These are phyloP conservation scores for Solenodon paradoxus DNA, from an alignment of 2,113 vertebrate species.

Conservation along the genomic window DNA sequence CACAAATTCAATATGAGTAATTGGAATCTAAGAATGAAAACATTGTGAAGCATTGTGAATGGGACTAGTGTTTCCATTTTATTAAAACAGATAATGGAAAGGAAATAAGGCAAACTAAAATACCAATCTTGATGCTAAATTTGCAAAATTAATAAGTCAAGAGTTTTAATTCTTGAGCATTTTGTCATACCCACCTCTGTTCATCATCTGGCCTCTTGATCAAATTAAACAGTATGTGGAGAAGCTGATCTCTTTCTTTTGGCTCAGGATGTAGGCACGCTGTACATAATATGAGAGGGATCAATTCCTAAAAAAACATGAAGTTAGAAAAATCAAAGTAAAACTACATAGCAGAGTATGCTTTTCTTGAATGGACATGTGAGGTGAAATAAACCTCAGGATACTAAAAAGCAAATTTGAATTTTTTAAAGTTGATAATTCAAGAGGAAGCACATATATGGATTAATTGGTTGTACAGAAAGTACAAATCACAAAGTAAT, in stretches of 20 bases:
- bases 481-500: not conserved
- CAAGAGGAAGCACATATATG: conserved; percentile 9
- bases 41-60: not conserved
- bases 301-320: conserved; percentile 89
- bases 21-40: not conserved
- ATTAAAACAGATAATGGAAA: not conserved
- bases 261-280: conserved; percentile 98
- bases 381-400: conserved; percentile 50
- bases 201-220: conserved; percentile 99
- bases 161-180: not conserved
- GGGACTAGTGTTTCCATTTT: not conserved
- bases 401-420: conserved; percentile 39
- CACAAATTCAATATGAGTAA: not conserved
- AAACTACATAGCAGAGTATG: conserved; percentile 60
- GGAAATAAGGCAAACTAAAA: not conserved
- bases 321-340: conserved; percentile 73
- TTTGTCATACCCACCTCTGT: conserved; percentile 88
- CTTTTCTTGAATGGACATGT: conserved; percentile 50
- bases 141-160: not conserved
- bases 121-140: not conserved
- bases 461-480: not conserved
- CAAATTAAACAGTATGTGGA: conserved; percentile 98
- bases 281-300: conserved; percentile 96
- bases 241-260: conserved; percentile 98
- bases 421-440: conserved; percentile 28